A percentile compares a stretch with the other conserved stretches of the same genome.
Conservation (phyloP, 1,140 invertebrate genomes). For the Scylla paramamosain region DNA sequence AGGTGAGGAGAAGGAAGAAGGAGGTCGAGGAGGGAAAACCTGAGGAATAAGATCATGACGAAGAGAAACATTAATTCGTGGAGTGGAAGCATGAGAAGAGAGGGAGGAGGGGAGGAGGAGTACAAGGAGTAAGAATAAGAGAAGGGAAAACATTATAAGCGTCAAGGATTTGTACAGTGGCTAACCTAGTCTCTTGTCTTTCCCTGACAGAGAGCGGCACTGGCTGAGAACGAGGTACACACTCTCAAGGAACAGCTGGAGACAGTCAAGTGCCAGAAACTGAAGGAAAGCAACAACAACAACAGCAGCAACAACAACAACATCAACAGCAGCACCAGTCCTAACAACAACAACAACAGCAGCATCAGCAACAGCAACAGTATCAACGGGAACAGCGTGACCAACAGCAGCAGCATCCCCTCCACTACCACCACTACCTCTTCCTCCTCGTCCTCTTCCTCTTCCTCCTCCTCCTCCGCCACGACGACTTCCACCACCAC, state of each 20-base stretch:
- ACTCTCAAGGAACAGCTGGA: slow-evolving; percentile 72
- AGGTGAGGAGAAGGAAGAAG: too few species aligned
- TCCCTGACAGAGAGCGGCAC: slow-evolving; percentile 61
- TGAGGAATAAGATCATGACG: too few species aligned
- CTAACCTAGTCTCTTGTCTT: not conserved
- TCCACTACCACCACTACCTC: slow-evolving; percentile 52
- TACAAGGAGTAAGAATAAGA: not conserved
- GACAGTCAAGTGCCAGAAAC: slow-evolving; percentile 68
- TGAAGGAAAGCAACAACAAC: slow-evolving; percentile 65
- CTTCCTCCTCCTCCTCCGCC: slow-evolving; percentile 21
- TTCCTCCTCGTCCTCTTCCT: not conserved
- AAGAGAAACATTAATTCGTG: too few species aligned
- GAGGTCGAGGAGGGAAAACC: too few species aligned
- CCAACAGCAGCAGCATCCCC: slow-evolving; percentile 25
- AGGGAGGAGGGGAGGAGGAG: too few species aligned
- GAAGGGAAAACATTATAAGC: not conserved
- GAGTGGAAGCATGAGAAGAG: too few species aligned
- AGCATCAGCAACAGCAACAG: slow-evolving; percentile 36
- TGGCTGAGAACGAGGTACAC: slow-evolving; percentile 70
- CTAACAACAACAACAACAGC: slow-evolving; percentile 50
- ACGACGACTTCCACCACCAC: slow-evolving; percentile 48
- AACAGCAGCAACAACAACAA: slow-evolving; percentile 72
- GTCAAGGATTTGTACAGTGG: not conserved
- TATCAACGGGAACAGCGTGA: slow-evolving; percentile 9
- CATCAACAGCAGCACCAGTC: slow-evolving; percentile 64